Evolutionary conservation across 2,113 vertebrate genomes (phyloP).

Genomic region (Hipposideros armiger): DNA sequence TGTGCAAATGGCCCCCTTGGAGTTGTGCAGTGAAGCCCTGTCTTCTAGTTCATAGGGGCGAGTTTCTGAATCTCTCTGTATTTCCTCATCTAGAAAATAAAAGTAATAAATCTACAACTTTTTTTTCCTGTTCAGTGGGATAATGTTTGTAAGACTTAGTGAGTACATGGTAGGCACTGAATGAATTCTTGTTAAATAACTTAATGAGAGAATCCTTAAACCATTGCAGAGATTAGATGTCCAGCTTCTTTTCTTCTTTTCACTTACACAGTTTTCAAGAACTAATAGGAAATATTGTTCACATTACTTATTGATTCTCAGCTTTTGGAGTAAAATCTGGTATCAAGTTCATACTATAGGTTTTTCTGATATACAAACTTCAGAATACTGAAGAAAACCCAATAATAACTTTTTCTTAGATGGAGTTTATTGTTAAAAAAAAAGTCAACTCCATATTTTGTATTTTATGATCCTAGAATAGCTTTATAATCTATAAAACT

Average conservation of each 20-base stretch:
- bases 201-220: conserved; percentile 36
- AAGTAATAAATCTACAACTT: conserved; percentile 9
- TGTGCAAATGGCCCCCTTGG: not conserved
- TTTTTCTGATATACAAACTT: conserved; percentile 27
- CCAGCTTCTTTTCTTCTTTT: conserved; percentile 38
- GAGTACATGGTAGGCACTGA: not conserved
- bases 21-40: not conserved
- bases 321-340: conserved; percentile 35
- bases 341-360: not conserved
- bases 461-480: conserved; percentile 35
- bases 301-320: not conserved
- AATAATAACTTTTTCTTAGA: conserved; percentile 20
- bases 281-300: not conserved
- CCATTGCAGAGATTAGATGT: not conserved
- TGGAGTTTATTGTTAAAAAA: conserved; percentile 1
- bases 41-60: not conserved
- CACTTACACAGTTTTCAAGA: not conserved
- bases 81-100: conserved; percentile 22
- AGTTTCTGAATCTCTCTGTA: not conserved
- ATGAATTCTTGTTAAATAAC: conserved; percentile 12
- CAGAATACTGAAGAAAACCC: conserved; percentile 36
- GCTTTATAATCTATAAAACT: conserved; percentile 2
- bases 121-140: not conserved
- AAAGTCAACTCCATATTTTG: not conserved
- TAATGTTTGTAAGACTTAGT: conserved; percentile 36